Evolutionary conservation across 2,888 invertebrate species (phyloP).

Genomic region (Sicus ferrugineus): DNA sequence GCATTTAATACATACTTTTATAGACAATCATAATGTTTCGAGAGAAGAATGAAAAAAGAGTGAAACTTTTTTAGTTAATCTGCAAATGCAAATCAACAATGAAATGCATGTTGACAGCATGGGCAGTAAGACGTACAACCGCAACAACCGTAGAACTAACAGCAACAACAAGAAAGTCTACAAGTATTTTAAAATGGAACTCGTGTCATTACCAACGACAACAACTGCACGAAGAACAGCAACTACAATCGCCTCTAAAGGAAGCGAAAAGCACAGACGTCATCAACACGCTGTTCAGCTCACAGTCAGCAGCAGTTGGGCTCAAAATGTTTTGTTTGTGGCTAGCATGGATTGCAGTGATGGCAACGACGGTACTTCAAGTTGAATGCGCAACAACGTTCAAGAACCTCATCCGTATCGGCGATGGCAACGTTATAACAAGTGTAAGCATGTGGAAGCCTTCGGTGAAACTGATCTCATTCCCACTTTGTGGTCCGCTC

Average conservation of each 20-base stretch:
- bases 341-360: conserved; percentile 33
- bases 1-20: not conserved
- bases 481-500: no score
- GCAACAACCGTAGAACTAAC: conserved; percentile 23
- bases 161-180: conserved; percentile 22
- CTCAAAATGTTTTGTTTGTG: conserved; percentile 17
- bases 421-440: conserved; percentile 59
- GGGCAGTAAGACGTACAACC: conserved; percentile 43
- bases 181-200: conserved; percentile 10
- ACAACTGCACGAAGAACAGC: conserved; percentile 32
- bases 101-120: conserved; percentile 61
- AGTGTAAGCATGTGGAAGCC: conserved; percentile 51
- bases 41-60: no score
- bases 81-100: conserved; percentile 62
- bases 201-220: conserved; percentile 15
- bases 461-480: no score
- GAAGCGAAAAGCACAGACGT: conserved; percentile 26
- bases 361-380: conserved; percentile 34
- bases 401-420: conserved; percentile 57
- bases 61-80: conserved; percentile 44
- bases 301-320: not conserved
- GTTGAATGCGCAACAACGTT: conserved; percentile 49
- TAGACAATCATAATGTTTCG: not conserved
- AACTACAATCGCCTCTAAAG: conserved; percentile 29
- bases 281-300: conserved; percentile 34